A percentile compares a stretch with the other conserved stretches of the same genome.
phyloP scores from a whole-genome alignment of 1,140 invertebrate species.

The Drosophila nikananu region DNA sequence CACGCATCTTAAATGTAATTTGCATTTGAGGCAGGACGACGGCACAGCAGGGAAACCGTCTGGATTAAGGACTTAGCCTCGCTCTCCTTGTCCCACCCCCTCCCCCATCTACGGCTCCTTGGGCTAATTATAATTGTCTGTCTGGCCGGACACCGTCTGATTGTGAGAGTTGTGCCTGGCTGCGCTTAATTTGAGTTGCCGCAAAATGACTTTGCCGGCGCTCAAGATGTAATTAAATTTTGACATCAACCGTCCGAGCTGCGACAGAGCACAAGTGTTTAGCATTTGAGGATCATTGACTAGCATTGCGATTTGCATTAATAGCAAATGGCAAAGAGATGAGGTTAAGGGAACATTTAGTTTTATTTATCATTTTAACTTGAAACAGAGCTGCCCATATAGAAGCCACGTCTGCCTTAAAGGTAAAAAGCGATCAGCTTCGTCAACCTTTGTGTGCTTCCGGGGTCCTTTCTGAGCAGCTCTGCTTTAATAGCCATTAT shows the following conservation, averaged over 20 bases:
- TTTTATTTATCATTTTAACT: background rate
- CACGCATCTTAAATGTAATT: constrained; percentile 60
- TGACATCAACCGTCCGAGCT: constrained; percentile 28
- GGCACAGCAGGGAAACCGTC: constrained; percentile 13
- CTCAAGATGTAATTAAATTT: constrained; percentile 58
- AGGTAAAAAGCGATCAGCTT: background rate
- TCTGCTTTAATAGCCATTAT: background rate
- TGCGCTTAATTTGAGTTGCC: constrained; percentile 53
- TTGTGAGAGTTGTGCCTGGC: constrained; percentile 34
- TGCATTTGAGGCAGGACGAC: constrained; percentile 26
- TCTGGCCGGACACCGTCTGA: constrained; percentile 18
- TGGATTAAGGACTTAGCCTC: constrained; percentile 40
- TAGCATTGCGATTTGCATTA: constrained; percentile 12
- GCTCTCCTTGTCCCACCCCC: background rate
- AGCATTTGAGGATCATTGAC: constrained; percentile 25
- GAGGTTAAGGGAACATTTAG: background rate
- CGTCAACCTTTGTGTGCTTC: background rate
- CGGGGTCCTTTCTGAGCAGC: background rate
- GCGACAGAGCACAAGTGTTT: constrained; percentile 1
- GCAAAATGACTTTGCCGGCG: constrained; percentile 52
- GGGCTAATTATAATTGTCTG: constrained; percentile 49
- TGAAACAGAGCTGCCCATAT: background rate
- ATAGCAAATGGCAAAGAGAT: background rate
- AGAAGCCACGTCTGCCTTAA: background rate
- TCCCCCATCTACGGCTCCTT: background rate